Conservation (phyloP, 2,113 vertebrate genomes). For the Acanthisitta chloris region DNA sequence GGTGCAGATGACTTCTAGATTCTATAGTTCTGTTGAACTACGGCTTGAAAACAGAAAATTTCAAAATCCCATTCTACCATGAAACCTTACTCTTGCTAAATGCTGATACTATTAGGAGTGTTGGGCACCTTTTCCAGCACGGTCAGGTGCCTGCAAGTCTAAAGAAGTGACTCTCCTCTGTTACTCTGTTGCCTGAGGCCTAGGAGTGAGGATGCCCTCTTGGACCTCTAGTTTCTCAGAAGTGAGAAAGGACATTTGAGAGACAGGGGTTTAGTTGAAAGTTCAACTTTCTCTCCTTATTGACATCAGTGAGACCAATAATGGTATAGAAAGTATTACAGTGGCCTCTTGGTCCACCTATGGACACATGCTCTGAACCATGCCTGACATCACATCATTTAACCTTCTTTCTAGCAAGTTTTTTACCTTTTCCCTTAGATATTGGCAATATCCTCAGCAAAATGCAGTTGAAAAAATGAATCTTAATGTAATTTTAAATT, state of each 20-base stretch:
- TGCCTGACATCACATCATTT: background rate
- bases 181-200: background rate
- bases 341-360: background rate
- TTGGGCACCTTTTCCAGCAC: background rate
- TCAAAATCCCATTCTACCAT: background rate
- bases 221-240: background rate
- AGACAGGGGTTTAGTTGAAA: background rate
- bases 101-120: background rate
- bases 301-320: background rate
- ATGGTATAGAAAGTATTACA: background rate
- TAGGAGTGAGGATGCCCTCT: background rate
- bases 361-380: accelerated
- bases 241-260: background rate
- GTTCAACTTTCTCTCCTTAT: background rate
- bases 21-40: background rate
- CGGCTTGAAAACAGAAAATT: background rate
- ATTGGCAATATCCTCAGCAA: background rate
- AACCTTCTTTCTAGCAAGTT: background rate
- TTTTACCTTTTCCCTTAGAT: background rate
- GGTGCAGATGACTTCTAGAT: background rate
- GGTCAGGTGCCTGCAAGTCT: background rate
- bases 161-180: background rate
- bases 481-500: background rate
- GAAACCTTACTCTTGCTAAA: background rate
- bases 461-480: background rate